phyloP scores from a whole-genome alignment of 2,888 invertebrate species.

The Metalampra italica region DNA sequence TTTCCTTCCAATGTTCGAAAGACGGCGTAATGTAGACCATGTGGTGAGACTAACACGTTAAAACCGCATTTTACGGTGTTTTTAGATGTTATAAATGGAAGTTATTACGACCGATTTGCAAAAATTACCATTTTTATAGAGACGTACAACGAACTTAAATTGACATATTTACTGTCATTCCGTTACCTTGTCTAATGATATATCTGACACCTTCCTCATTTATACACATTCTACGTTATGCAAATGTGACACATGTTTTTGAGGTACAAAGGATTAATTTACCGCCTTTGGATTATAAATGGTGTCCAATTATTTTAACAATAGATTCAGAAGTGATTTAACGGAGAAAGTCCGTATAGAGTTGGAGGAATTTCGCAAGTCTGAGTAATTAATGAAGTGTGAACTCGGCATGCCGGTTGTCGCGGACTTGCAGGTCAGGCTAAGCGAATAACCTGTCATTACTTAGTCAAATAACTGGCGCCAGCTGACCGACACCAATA shows the following conservation, averaged over 20 bases:
- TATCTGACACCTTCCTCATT: constrained; percentile 2
- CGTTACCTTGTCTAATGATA: constrained; percentile 15
- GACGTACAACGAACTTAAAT: constrained; percentile 14
- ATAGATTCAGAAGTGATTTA: background rate
- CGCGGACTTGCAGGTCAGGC: constrained; percentile 15
- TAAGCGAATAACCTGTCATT: background rate
- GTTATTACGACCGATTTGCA: constrained; percentile 16
- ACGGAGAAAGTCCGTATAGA: background rate
- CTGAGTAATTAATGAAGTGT: constrained; percentile 37
- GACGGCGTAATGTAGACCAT: background rate
- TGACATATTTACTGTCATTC: constrained; percentile 12
- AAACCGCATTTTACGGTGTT: constrained; percentile 24
- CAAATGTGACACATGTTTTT: constrained; percentile 6
- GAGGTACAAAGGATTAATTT: background rate
- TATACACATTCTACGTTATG: constrained; percentile 2
- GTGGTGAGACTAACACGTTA: constrained; percentile 21
- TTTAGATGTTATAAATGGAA: constrained; percentile 27
- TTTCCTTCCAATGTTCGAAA: constrained; percentile 15
- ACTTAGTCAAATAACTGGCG: constrained; percentile 3
- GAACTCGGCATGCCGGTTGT: constrained; percentile 23
- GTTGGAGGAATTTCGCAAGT: constrained; percentile 20
- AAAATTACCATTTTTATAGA: constrained; percentile 18
- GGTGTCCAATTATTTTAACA: background rate
- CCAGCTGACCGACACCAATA: background rate
- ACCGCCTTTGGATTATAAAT: background rate